Percentiles rank a stretch among this genome's conserved stretches.
Evolutionary conservation across 2,113 vertebrate genomes (phyloP).

Genomic region (Colossoma macropomum): DNA sequence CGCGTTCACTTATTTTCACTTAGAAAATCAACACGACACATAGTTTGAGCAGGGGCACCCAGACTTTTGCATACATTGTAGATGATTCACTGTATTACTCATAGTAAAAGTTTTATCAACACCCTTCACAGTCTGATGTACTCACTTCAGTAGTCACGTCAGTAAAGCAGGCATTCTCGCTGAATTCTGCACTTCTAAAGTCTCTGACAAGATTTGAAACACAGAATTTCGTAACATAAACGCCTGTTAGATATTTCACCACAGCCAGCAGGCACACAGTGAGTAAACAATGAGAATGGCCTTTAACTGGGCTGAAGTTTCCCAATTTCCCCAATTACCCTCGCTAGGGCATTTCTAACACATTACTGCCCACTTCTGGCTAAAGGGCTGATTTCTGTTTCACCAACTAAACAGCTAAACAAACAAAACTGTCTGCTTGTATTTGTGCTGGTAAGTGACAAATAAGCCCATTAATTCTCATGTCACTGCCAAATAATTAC

Average conservation of each 20-base stretch:
- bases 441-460: neutral
- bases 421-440: neutral
- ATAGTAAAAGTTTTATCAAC: neutral
- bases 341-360: neutral
- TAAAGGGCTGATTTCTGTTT: neutral
- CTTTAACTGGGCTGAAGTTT: neutral
- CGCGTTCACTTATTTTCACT: no score
- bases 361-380: conserved; percentile 15
- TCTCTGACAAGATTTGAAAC: neutral
- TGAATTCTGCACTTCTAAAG: neutral
- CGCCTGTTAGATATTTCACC: neutral
- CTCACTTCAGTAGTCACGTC: neutral
- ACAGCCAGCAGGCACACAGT: neutral
- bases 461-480: conserved; percentile 8
- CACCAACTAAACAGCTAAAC: neutral
- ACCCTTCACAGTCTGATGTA: neutral
- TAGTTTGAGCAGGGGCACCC: no score
- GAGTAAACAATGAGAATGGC: neutral
- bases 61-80: neutral
- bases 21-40: no score
- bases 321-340: neutral
- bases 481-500: conserved; percentile 13
- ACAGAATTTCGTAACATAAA: neutral
- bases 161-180: neutral
- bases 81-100: neutral